Base-by-base conservation (phyloP, 2,888 invertebrate genomes). In the Heliconius cydno region DNA sequence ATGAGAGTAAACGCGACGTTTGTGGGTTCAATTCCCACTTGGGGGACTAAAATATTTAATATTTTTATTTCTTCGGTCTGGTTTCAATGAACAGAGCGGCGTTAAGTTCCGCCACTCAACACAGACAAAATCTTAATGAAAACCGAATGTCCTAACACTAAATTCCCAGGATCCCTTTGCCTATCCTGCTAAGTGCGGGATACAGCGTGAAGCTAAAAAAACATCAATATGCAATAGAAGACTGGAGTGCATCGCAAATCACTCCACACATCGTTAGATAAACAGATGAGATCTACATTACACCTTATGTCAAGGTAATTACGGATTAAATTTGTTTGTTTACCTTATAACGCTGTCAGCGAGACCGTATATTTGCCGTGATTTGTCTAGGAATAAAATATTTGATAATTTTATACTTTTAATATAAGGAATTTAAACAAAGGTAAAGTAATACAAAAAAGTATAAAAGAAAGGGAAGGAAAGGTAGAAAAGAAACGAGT, bases 261-360 rank as follows among this genome's bases (percentile, higher is more conserved):
- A 78, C 63, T 87, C 85, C 71, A 60, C 85, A 84, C 79, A 73
- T 78, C 83, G 84, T 85, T 83, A 82, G 52, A 76, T 66, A 79
- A 80, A 81, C 79, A 79, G 80, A 83, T 84, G 81, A 72, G 71
- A 83, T 68, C 82, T 75, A 85, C 86, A 87, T 85, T 85, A 84
- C 79, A 83, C 81, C 80, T 78, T 84, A 80, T 85, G 84, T 84
- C 82, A 79, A 80, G 65, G 81, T 80, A 78, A 81, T 85, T 84
- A 87, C 82, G 81, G 79, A 83, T 84, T 83, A 83, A 85, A 85
- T 82, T 78, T 81, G 81, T 86, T 86, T 84, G 82, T 84, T 83
- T 79, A 76, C 57, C 74, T 72, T 65, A 80, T 86, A 81, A 84
- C 79, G 74, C 82, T 85, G 84, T 86, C 86, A 75, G 71, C 85